Percentiles rank a stretch among this genome's conserved stretches.
Evolutionary conservation across 2,113 vertebrate species (phyloP).

Genomic region (Rhea americana): DNA sequence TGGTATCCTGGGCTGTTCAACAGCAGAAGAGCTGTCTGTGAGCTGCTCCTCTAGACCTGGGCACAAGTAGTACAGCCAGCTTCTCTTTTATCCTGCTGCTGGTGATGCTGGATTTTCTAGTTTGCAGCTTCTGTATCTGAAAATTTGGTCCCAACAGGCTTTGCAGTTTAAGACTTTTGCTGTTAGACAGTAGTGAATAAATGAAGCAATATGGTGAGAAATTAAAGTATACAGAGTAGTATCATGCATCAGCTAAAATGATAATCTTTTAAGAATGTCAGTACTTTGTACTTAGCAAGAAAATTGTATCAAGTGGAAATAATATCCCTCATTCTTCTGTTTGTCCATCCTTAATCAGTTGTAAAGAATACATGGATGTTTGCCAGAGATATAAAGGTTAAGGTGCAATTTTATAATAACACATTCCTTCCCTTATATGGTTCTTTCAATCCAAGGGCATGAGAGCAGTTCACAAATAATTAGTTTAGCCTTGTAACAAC

Average conservation of each 20-base stretch:
- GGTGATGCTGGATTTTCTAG: background rate
- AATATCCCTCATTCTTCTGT: slow-evolving; percentile 35
- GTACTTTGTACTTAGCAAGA: slow-evolving; percentile 10
- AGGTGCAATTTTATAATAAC: slow-evolving; percentile 58
- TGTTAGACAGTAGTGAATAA: background rate
- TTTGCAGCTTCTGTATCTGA: background rate
- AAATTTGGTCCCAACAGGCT: background rate
- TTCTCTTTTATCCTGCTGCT: background rate
- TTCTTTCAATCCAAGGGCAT: slow-evolving; percentile 43
- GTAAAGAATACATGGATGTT: slow-evolving; percentile 52
- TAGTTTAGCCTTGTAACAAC: slow-evolving; percentile 52
- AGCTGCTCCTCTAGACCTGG: background rate
- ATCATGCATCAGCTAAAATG: background rate
- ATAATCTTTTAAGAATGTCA: slow-evolving; percentile 32
- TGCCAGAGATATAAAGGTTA: slow-evolving; percentile 63
- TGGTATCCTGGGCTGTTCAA: background rate
- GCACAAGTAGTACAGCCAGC: background rate
- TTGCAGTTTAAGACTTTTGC: background rate
- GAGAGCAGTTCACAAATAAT: slow-evolving; percentile 64
- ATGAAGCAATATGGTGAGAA: background rate
- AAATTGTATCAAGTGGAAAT: slow-evolving; percentile 51
- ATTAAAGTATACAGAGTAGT: background rate
- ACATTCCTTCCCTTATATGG: slow-evolving; percentile 58
- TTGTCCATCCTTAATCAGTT: slow-evolving; percentile 55
- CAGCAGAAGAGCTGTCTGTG: background rate